Evolutionary conservation across 2,113 vertebrate genomes (phyloP).

Genomic region (Paradisaea rubra): DNA sequence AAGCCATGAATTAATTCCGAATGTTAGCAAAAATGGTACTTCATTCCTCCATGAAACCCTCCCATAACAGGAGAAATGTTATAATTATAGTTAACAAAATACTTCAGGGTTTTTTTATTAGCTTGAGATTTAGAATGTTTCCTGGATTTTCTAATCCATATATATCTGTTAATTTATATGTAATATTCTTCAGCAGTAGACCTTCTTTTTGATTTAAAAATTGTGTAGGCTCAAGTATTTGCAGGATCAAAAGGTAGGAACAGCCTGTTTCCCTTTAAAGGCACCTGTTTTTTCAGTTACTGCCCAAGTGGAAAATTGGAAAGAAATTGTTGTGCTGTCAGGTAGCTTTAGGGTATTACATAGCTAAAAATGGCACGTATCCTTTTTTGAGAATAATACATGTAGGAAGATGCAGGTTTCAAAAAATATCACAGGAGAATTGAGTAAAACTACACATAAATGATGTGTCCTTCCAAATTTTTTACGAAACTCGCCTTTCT

Average conservation of each 20-base stretch:
- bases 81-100: neutral
- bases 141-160: neutral
- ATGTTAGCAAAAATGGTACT: neutral
- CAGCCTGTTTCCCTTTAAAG: neutral
- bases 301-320: constrained; percentile 21
- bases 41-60: neutral
- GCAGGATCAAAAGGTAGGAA: neutral
- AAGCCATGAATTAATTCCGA: neutral
- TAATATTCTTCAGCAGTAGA: neutral
- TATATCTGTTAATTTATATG: neutral
- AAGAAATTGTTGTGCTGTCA: neutral
- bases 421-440: neutral
- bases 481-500: neutral
- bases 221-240: neutral
- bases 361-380: neutral
- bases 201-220: neutral
- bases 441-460: neutral
- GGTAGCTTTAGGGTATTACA: neutral
- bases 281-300: neutral
- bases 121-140: neutral
- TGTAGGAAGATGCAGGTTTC: neutral
- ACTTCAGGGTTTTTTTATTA: neutral
- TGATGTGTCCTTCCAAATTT: neutral
- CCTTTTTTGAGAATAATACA: neutral
- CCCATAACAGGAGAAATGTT: neutral